Evolutionary conservation across 2,797 vertebrate genomes (phyloP).

Genomic region (Sylvia borin): DNA sequence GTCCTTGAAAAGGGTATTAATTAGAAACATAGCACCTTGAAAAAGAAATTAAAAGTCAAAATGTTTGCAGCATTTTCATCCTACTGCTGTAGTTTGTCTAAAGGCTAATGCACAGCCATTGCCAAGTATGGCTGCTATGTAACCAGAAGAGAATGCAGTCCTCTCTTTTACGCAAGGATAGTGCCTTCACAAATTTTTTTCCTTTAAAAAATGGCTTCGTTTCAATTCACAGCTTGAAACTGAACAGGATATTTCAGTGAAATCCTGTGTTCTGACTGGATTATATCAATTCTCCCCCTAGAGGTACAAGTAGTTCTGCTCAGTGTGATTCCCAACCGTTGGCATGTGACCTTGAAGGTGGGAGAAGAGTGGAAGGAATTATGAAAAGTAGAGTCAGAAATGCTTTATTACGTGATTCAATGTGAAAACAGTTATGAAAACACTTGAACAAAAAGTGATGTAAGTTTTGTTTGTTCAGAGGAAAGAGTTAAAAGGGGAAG

Average conservation of each 20-base stretch:
- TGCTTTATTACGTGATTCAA: neutral
- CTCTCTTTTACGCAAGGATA: neutral
- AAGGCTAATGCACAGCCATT: neutral
- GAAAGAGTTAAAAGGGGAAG: neutral
- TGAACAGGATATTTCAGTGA: neutral
- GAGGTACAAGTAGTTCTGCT: neutral
- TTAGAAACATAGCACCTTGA: neutral
- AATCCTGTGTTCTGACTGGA: neutral
- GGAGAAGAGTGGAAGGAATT: neutral
- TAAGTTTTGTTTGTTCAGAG: neutral
- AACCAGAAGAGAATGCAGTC: neutral
- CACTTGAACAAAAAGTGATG: neutral
- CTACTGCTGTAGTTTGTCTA: neutral
- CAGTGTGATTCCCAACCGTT: accelerated
- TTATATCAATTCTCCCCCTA: neutral
- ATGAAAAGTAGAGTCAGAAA: neutral
- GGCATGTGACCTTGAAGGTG: neutral
- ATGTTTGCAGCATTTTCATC: neutral
- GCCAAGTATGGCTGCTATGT: neutral
- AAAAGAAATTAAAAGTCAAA: neutral
- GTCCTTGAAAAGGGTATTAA: neutral
- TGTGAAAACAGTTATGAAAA: neutral
- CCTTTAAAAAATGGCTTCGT: neutral
- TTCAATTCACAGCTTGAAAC: neutral
- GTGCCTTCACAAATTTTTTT: neutral